Evolutionary conservation across 2,113 vertebrate species (phyloP), one percentile per base, ranked within the genome.

Genomic region (Eclectus roratus): DNA sequence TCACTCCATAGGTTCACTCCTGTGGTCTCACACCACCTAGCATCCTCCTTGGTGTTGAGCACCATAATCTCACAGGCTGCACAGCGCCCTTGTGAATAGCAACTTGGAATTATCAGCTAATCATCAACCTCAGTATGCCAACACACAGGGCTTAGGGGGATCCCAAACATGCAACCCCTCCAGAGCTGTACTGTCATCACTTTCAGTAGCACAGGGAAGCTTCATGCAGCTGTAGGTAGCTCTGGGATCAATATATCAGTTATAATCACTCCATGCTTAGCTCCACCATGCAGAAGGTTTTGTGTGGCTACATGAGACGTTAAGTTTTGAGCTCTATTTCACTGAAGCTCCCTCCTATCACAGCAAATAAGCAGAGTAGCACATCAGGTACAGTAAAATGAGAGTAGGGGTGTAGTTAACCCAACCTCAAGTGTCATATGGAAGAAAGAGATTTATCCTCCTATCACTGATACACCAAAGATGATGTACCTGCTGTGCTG

Each of bases 401-500:
- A 64, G 47, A 71, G 37, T 19, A 77, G n/a, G 33, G 29, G 14
- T 28, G 21, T 31, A 68, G 69, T 37, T 77, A 58, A 52, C 17
- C 10, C 35, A 44, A 7, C 10, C 25, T 52, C 41, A 56, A 80
- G 47, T 7, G 13, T 28, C 3, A 1, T 28, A 44, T 0, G 0
- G n/a, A 58, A 87, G n/a, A 66, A 76, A 61, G 11, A n/a, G 27
- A 18, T 56, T 84, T 76, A 25, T 50, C 24, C 21, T 81, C 31
- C 52, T 61, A 7, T 10, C 29, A 33, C 25, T 43, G 37, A 17
- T 69, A 44, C 25, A 11, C 17, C 41, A 29, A 50, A 43, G 52
- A 16, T n/a, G 37, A 55, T 5, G 23, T 6, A 43, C 31, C 31
- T 72, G 52, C 29, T 76, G n/a, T 76, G 52, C 21, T 43, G 11